phyloP scores from a whole-genome alignment of 2,888 invertebrate species.

The Muscina levida region DNA sequence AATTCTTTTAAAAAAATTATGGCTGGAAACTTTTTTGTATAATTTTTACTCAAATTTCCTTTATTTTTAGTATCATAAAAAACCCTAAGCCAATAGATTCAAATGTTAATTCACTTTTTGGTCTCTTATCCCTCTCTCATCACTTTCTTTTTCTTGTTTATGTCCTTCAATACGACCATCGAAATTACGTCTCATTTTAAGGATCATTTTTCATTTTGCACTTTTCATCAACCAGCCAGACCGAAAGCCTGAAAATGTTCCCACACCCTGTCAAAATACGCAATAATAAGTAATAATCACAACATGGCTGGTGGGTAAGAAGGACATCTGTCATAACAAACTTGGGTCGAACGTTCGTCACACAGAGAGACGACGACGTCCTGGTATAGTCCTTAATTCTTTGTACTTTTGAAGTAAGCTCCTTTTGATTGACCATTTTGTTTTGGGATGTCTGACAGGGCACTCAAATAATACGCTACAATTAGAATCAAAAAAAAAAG shows the following conservation, averaged over 20 bases:
- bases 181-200: no score
- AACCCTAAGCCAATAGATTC: no score
- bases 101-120: no score
- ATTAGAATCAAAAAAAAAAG: constrained; percentile 59
- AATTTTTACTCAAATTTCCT: no score
- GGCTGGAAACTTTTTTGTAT: no score
- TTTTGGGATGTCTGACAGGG: constrained; percentile 37
- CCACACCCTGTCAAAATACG: constrained; percentile 50
- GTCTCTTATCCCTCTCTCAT: no score
- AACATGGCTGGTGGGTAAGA: constrained; percentile 16
- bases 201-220: not conserved
- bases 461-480: constrained; percentile 59
- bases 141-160: no score
- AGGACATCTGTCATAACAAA: constrained; percentile 49
- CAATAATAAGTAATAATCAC: constrained; percentile 23
- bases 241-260: constrained; percentile 40
- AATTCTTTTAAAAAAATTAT: no score
- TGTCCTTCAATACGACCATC: no score
- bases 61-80: no score
- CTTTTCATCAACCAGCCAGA: not conserved
- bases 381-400: no score
- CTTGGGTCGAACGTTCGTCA: not conserved
- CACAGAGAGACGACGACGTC: not conserved
- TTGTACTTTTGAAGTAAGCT: constrained; percentile 30
- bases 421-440: constrained; percentile 60